A percentile compares a stretch with the other conserved stretches of the same genome.
These are phyloP conservation scores for Idaea biselata DNA, from an alignment of 2,888 invertebrate species.

Conservation along the genomic window DNA sequence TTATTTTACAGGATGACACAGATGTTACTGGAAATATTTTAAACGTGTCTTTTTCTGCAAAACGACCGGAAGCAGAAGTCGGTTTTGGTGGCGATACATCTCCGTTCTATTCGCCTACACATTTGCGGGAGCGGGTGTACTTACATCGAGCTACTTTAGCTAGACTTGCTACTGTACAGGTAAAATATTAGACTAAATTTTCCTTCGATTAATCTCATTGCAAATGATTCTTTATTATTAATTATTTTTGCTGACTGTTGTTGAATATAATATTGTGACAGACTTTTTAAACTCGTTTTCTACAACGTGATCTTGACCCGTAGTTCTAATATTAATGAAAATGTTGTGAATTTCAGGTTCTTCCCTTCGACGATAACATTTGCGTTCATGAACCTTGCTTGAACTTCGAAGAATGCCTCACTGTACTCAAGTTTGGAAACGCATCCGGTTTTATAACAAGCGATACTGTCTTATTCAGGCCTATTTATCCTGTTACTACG, in stretches of 20 bases:
- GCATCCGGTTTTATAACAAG: slow-evolving; percentile 94
- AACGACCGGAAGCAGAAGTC: slow-evolving; percentile 87
- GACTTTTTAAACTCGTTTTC: neutral
- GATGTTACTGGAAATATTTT: slow-evolving; percentile 93
- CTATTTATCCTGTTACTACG: slow-evolving; percentile 96
- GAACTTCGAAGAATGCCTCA: slow-evolving; percentile 95
- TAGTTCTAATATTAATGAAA: no score
- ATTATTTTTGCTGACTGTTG: slow-evolving; percentile 5
- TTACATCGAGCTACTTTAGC: slow-evolving; percentile 93
- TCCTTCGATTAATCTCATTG: slow-evolving; percentile 2
- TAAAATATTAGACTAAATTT: slow-evolving; percentile 27
- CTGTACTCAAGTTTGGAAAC: slow-evolving; percentile 95
- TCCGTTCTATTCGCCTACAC: slow-evolving; percentile 92
- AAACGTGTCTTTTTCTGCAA: slow-evolving; percentile 96
- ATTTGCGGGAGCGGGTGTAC: slow-evolving; percentile 95
- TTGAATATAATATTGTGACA: neutral
- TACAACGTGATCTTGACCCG: no score
- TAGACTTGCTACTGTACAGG: slow-evolving; percentile 92
- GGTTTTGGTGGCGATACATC: slow-evolving; percentile 80
- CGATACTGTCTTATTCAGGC: slow-evolving; percentile 93
- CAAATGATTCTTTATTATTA: neutral
- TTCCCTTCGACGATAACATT: slow-evolving; percentile 97
- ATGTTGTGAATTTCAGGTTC: slow-evolving; percentile 76
- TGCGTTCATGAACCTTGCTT: slow-evolving; percentile 97
- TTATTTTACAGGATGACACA: slow-evolving; percentile 86